A percentile compares a stretch with the other conserved stretches of the same genome.
Conservation (phyloP, 2,888 invertebrate genomes). For the Litoditis marina region DNA sequence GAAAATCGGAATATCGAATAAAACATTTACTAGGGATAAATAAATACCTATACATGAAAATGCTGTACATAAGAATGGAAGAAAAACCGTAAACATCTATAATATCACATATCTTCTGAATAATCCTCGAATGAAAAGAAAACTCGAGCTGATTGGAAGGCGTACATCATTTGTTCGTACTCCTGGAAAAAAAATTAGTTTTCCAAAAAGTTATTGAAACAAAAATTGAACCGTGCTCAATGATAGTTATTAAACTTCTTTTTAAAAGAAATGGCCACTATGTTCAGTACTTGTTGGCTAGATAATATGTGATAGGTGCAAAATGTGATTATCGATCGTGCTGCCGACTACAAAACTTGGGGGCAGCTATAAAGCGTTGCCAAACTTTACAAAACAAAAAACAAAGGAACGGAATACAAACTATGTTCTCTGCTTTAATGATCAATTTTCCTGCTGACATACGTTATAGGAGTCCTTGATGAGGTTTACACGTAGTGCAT, state of each 20-base stretch:
- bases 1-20: neutral
- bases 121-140: constrained; percentile 74
- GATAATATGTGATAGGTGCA: neutral
- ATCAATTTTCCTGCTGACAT: no score
- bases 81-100: no score
- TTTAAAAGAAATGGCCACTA: no score
- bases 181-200: constrained; percentile 69
- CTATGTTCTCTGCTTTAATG: no score
- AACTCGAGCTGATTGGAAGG: constrained; percentile 86
- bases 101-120: no score
- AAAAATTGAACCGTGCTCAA: neutral
- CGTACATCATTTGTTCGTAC: constrained; percentile 84
- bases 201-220: neutral
- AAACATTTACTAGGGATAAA: neutral
- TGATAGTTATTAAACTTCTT: neutral
- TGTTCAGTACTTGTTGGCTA: no score
- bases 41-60: no score
- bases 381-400: no score
- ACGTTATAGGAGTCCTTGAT: constrained; percentile 10
- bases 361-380: no score
- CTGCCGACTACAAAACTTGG: no score
- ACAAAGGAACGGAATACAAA: no score
- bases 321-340: neutral
- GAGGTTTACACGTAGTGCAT: constrained; percentile 18
- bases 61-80: no score